phyloP scores from a whole-genome alignment of 2,888 invertebrate genomes.

The Habroteleia sp. region DNA sequence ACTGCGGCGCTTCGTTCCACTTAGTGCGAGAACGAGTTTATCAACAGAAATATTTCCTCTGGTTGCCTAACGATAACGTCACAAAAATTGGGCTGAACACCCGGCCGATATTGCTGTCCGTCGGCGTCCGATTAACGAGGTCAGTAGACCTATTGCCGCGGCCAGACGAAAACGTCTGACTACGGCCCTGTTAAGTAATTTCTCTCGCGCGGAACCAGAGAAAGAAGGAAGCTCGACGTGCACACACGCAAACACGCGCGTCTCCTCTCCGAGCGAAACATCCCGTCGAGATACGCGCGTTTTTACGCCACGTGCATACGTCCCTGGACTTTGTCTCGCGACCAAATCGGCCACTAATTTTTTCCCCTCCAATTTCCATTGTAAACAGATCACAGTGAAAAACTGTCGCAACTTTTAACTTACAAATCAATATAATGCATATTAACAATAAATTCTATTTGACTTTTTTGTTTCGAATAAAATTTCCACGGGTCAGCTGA shows the following conservation, averaged over 20 bases:
- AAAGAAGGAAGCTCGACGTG: conserved; percentile 1
- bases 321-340: conserved; percentile 37
- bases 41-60: conserved; percentile 24
- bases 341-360: conserved; percentile 12
- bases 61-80: conserved; percentile 2
- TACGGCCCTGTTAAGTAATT: conserved; percentile 29
- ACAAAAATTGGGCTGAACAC: conserved; percentile 18
- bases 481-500: too few species aligned
- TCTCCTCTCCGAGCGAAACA: neutral
- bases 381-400: too few species aligned
- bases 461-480: too few species aligned
- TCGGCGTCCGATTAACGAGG: conserved; percentile 26
- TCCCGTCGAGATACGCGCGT: conserved; percentile 1
- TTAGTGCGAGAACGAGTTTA: conserved; percentile 26
- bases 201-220: conserved; percentile 29
- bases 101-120: neutral
- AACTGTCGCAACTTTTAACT: too few species aligned
- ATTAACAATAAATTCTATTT: too few species aligned
- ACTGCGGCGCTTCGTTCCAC: conserved; percentile 27
- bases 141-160: conserved; percentile 17
- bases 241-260: neutral
- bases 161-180: conserved; percentile 8
- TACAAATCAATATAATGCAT: too few species aligned
- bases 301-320: conserved; percentile 5
- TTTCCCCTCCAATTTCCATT: neutral